Conservation (phyloP, 2,797 vertebrate genomes). For the Leuciscus waleckii region DNA sequence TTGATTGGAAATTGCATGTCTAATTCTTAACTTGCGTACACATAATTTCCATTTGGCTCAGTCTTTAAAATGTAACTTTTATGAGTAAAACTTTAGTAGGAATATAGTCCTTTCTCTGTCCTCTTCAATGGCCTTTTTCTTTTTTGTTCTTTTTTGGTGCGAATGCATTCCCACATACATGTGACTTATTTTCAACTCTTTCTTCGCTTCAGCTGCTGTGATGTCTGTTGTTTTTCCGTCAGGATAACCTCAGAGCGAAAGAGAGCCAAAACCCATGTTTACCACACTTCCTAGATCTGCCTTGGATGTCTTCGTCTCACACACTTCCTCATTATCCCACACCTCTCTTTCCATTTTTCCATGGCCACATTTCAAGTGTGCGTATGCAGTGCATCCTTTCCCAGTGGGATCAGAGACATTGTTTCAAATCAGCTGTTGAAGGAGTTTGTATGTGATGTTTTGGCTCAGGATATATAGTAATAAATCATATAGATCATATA, state of each 20-base stretch:
- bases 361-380: conserved; percentile 20
- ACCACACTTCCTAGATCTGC: conserved; percentile 30
- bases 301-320: conserved; percentile 47
- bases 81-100: background rate
- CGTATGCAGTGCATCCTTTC: background rate
- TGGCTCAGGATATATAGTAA: background rate
- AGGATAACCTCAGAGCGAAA: conserved; percentile 23
- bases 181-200: conserved; percentile 25
- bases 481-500: background rate
- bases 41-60: conserved; percentile 9
- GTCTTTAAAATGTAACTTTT: background rate
- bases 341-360: conserved; percentile 25
- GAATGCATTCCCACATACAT: conserved; percentile 21
- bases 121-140: background rate
- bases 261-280: conserved; percentile 36
- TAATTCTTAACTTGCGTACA: background rate
- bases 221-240: conserved; percentile 45
- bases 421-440: conserved; percentile 29
- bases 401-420: background rate
- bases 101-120: conserved; percentile 4
- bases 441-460: background rate
- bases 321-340: conserved; percentile 36
- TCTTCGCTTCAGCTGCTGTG: conserved; percentile 4
- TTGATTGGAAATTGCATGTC: background rate
- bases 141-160: background rate